phyloP scores from a whole-genome alignment of 1,140 invertebrate species.

The Lerema accius region DNA sequence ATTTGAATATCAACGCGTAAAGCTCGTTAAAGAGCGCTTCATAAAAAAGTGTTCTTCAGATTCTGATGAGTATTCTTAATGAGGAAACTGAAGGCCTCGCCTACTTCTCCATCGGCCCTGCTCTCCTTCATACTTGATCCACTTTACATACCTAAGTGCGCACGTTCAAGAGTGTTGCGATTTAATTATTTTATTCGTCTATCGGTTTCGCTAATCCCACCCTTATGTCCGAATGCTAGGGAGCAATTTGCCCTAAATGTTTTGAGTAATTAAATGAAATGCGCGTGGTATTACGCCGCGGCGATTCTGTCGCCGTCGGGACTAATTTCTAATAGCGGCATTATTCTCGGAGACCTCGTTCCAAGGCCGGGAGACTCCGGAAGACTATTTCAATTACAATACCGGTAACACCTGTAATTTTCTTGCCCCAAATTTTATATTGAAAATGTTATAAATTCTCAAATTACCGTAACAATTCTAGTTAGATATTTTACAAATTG shows the following conservation, averaged over 20 bases:
- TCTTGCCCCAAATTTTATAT: not conserved
- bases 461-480: no score
- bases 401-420: not conserved
- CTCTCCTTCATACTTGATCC: slow-evolving; percentile 5
- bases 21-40: slow-evolving; percentile 3
- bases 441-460: not conserved
- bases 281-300: not conserved
- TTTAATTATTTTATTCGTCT: slow-evolving; percentile 21
- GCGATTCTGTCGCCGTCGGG: not conserved
- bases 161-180: slow-evolving; percentile 12
- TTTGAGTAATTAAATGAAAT: slow-evolving; percentile 14
- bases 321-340: slow-evolving; percentile 18
- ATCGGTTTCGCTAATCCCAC: not conserved
- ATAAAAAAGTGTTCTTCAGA: not conserved
- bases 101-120: not conserved
- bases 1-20: not conserved
- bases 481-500: no score
- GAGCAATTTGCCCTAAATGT: slow-evolving; percentile 4
- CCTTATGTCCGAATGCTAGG: slow-evolving; percentile 4
- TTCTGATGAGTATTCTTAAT: slow-evolving; percentile 22
- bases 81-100: slow-evolving; percentile 3
- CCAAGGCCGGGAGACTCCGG: slow-evolving; percentile 1
- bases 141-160: slow-evolving; percentile 10
- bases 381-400: not conserved
- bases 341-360: not conserved